Conservation (phyloP, 2,113 vertebrate species). For the Tyrannus savana region DNA sequence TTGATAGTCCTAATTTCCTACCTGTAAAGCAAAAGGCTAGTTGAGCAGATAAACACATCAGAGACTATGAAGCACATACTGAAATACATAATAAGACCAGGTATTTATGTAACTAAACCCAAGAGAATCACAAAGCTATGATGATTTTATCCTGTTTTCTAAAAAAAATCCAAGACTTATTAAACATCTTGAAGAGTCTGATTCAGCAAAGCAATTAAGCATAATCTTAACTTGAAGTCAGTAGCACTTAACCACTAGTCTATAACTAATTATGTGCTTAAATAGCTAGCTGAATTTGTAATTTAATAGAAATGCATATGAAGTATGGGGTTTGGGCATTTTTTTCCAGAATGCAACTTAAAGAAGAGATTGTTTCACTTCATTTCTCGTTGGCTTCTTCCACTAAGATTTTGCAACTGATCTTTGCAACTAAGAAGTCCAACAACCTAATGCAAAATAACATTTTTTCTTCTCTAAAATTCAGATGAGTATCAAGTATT, state of each 20-base stretch:
- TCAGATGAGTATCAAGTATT: neutral
- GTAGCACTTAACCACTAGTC: neutral
- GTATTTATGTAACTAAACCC: neutral
- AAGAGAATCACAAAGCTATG: neutral
- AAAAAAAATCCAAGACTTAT: neutral
- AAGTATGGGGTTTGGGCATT: neutral
- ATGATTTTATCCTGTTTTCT: neutral
- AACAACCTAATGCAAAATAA: neutral
- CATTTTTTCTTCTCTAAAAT: neutral
- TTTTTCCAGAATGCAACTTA: neutral
- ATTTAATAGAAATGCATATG: constrained; percentile 4
- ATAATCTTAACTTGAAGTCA: neutral
- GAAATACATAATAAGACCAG: neutral
- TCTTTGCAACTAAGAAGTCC: neutral
- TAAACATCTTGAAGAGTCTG: neutral
- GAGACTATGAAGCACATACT: neutral
- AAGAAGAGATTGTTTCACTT: neutral
- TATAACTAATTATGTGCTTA: constrained; percentile 27
- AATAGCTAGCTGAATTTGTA: neutral
- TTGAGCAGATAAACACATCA: neutral
- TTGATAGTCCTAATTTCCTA: neutral
- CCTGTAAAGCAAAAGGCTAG: neutral
- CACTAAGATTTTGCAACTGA: neutral
- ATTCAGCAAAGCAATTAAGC: constrained; percentile 16
- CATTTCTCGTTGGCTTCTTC: neutral